A percentile compares a stretch with the other conserved stretches of the same genome.
Conservation (phyloP, 2,113 vertebrate species). For the Sinocyclocheilus rhinocerous region DNA sequence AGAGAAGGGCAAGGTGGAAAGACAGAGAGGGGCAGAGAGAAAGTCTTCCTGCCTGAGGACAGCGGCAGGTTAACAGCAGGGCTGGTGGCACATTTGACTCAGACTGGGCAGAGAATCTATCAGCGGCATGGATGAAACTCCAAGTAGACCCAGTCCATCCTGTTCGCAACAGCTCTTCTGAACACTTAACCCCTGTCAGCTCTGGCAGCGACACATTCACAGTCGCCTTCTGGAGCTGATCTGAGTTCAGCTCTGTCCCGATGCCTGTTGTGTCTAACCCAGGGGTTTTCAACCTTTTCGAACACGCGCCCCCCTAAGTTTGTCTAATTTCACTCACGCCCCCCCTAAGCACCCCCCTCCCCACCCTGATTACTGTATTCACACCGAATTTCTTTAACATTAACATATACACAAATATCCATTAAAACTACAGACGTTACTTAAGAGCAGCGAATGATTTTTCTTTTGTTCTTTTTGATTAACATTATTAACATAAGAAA, state of each 20-base stretch:
- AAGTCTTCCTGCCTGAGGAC: slow-evolving; percentile 56
- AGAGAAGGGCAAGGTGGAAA: not conserved
- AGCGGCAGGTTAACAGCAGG: slow-evolving; percentile 68
- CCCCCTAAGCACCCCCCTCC: too few species aligned
- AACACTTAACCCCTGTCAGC: slow-evolving; percentile 45
- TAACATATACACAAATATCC: too few species aligned
- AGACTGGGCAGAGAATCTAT: slow-evolving; percentile 71
- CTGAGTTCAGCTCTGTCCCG: slow-evolving; percentile 12
- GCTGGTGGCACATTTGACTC: slow-evolving; percentile 63
- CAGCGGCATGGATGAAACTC: slow-evolving; percentile 68
- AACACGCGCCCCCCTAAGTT: too few species aligned
- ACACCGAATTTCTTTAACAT: too few species aligned
- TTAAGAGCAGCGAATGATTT: too few species aligned
- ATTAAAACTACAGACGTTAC: too few species aligned
- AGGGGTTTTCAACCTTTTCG: not conserved
- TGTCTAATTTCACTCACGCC: too few species aligned
- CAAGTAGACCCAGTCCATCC: slow-evolving; percentile 63
- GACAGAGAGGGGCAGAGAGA: not conserved
- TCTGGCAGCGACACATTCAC: slow-evolving; percentile 5
- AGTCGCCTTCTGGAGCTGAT: not conserved
- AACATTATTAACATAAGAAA: too few species aligned
- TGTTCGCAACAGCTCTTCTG: slow-evolving; percentile 25
- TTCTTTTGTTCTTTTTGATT: too few species aligned
- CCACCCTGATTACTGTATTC: too few species aligned
- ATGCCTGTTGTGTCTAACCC: not conserved